Percentiles rank a stretch among this genome's conserved stretches.
phyloP scores from a whole-genome alignment of 1,140 invertebrate species.

The Bombus pyrosoma region DNA sequence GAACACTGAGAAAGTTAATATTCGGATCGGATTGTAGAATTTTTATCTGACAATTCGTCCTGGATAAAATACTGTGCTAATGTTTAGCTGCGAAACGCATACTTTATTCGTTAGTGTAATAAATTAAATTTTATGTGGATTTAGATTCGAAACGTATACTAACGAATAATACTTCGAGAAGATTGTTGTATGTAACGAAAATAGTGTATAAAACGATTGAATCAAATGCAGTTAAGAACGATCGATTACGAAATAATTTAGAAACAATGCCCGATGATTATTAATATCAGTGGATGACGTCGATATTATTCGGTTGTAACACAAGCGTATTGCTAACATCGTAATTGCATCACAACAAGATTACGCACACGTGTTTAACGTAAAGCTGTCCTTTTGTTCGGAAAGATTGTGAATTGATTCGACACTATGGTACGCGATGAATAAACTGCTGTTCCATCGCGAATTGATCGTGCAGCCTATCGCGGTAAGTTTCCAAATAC shows the following conservation, averaged over 20 bases:
- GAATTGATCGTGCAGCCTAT: background rate
- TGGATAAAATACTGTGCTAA: background rate
- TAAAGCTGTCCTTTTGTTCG: background rate
- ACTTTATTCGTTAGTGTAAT: background rate
- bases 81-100: background rate
- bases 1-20: too few species aligned
- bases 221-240: background rate
- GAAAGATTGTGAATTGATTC: background rate
- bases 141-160: background rate
- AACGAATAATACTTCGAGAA: background rate
- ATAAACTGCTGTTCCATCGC: background rate
- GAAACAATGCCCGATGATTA: background rate
- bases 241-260: background rate
- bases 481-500: slow-evolving; percentile 22
- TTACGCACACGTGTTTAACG: background rate
- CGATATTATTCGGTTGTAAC: too few species aligned
- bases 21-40: too few species aligned
- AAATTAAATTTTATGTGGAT: background rate
- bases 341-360: background rate
- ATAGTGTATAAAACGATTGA: background rate
- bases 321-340: background rate
- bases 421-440: too few species aligned
- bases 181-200: background rate
- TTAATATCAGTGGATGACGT: background rate
- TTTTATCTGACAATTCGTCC: background rate